Conservation (phyloP, 2,113 vertebrate species). For the Rhynchomys soricoides region DNA sequence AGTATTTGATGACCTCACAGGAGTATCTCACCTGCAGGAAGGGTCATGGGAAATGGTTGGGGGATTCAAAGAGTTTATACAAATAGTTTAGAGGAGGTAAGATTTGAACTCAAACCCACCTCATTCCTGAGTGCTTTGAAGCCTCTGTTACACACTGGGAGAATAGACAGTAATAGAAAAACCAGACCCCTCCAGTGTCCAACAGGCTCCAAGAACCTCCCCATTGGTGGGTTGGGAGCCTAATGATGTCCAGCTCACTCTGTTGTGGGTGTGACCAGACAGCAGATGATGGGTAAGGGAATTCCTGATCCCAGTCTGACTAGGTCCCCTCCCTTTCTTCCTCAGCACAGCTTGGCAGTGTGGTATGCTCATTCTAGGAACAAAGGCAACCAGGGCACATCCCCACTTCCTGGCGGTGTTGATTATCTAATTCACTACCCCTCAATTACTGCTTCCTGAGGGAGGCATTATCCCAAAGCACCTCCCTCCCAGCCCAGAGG, state of each 20-base stretch:
- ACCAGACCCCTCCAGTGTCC: not conserved
- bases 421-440: constrained; percentile 84
- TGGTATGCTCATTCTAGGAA: constrained; percentile 50
- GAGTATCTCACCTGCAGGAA: not conserved
- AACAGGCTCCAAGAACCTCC: not conserved
- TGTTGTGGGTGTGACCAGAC: not conserved
- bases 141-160: not conserved
- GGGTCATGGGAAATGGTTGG: not conserved
- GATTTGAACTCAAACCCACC: not conserved
- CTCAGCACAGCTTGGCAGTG: not conserved
- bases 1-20: fast-evolving
- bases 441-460: constrained; percentile 79
- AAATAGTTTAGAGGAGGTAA: not conserved
- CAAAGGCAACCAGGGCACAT: constrained; percentile 30
- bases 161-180: not conserved
- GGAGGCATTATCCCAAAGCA: constrained; percentile 75
- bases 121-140: not conserved
- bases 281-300: not conserved
- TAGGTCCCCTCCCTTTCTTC: constrained; percentile 36
- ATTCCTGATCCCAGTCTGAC: not conserved
- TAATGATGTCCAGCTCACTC: not conserved
- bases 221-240: fast-evolving
- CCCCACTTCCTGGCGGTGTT: constrained; percentile 83
- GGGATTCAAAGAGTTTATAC: not conserved
- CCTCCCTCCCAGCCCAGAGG: constrained; percentile 60